These are phyloP conservation scores for Hypena proboscidalis DNA, from an alignment of 2,888 invertebrate genomes.

Conservation along the genomic window DNA sequence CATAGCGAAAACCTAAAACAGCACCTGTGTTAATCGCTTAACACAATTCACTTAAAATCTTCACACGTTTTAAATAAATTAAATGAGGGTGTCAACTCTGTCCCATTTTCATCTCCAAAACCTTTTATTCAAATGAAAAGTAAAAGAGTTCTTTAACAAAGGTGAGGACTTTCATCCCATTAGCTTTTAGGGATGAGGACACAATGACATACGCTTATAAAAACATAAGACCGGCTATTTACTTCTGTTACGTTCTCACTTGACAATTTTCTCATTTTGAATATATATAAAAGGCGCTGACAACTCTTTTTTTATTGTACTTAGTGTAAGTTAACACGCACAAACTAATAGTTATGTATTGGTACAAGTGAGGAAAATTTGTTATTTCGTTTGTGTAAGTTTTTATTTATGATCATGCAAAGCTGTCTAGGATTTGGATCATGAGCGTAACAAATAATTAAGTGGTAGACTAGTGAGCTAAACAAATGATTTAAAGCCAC, in stretches of 20 bases:
- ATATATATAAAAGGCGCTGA: not conserved
- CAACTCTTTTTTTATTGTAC: too few species aligned
- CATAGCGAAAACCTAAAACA: too few species aligned
- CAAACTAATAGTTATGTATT: not conserved
- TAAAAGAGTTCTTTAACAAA: constrained; percentile 12
- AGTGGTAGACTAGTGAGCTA: too few species aligned
- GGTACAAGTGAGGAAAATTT: too few species aligned
- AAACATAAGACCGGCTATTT: constrained; percentile 9
- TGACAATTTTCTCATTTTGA: constrained; percentile 5
- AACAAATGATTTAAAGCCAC: too few species aligned
- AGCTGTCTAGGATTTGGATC: too few species aligned
- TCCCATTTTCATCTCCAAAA: constrained; percentile 11
- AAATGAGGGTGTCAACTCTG: constrained; percentile 3
- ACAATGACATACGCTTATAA: constrained; percentile 6
- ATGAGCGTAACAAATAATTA: too few species aligned
- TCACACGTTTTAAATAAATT: constrained; percentile 5
- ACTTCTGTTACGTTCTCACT: constrained; percentile 1
- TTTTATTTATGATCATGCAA: too few species aligned
- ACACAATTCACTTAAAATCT: not conserved
- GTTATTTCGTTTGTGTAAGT: too few species aligned
- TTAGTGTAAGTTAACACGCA: too few species aligned
- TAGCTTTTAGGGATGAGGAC: constrained; percentile 25
- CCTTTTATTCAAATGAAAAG: constrained; percentile 20
- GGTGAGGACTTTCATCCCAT: constrained; percentile 8
- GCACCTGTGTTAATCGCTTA: too few species aligned